These are phyloP conservation scores for Pollenia labialis DNA, from an alignment of 2,888 invertebrate species.

Conservation along the genomic window DNA sequence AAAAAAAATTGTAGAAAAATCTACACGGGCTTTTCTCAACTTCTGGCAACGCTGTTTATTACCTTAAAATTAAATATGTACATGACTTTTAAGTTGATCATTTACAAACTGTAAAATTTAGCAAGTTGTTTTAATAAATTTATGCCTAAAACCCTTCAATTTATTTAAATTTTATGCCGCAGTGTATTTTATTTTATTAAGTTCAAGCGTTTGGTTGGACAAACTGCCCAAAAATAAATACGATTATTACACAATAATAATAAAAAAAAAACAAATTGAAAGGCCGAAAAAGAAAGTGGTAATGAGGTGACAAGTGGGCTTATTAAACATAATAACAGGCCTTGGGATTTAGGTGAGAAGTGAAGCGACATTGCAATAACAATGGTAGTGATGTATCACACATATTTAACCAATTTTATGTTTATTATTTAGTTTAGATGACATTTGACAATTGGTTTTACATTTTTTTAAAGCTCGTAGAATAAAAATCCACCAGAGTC, in stretches of 20 bases:
- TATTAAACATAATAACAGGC: constrained; percentile 47
- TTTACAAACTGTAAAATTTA: neutral
- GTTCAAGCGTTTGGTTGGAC: neutral
- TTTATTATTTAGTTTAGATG: constrained; percentile 19
- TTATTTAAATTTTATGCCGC: neutral
- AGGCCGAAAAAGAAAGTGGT: constrained; percentile 40
- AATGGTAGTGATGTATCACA: neutral
- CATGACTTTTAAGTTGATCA: neutral
- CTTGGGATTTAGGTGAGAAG: constrained; percentile 37
- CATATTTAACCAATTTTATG: constrained; percentile 10
- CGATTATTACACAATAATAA: neutral
- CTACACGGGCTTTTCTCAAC: too few relatives aligned
- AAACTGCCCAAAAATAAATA: constrained; percentile 11
- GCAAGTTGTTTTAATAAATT: neutral
- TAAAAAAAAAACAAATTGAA: neutral
- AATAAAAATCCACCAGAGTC: constrained; percentile 6
- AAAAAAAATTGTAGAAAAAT: too few relatives aligned
- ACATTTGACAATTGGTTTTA: constrained; percentile 47
- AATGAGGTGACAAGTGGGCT: constrained; percentile 57
- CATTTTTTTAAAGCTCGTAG: neutral
- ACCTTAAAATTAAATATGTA: too few relatives aligned
- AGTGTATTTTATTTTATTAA: too few relatives aligned
- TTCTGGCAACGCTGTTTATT: too few relatives aligned
- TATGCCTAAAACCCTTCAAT: constrained; percentile 15
- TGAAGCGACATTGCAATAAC: neutral